Conservation (phyloP, 2,888 invertebrate species). For the Clitarchus hookeri region DNA sequence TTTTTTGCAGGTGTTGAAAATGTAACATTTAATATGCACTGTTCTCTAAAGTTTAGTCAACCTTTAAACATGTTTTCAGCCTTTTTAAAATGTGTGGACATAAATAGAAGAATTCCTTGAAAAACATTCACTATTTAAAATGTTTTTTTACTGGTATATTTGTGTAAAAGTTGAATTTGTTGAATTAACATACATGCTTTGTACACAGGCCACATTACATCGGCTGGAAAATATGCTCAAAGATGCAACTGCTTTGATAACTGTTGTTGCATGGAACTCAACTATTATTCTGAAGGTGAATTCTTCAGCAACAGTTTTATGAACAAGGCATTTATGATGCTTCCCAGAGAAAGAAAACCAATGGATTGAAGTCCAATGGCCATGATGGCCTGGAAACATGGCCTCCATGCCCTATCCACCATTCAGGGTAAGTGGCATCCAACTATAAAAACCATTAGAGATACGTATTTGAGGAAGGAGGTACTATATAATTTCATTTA, state of each 20-base stretch:
- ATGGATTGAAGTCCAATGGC: background rate
- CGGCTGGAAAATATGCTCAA: background rate
- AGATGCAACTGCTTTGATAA: background rate
- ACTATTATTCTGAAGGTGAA: background rate
- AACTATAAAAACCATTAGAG: background rate
- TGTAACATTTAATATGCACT: too few relatives aligned
- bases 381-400: background rate
- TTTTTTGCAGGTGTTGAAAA: too few relatives aligned
- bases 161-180: background rate
- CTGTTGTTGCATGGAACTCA: background rate
- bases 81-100: too few relatives aligned
- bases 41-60: too few relatives aligned
- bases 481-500: too few relatives aligned
- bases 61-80: too few relatives aligned
- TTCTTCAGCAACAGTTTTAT: background rate
- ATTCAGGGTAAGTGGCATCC: background rate
- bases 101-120: too few relatives aligned
- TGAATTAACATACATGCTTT: background rate
- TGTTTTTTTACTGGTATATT: background rate
- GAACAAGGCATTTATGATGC: background rate
- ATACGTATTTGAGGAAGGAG: too few relatives aligned
- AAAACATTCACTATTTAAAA: too few relatives aligned
- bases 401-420: background rate
- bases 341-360: constrained; percentile 1
- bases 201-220: background rate